phyloP scores from a whole-genome alignment of 2,888 invertebrate species.

The Phrixothrix hirtus region DNA sequence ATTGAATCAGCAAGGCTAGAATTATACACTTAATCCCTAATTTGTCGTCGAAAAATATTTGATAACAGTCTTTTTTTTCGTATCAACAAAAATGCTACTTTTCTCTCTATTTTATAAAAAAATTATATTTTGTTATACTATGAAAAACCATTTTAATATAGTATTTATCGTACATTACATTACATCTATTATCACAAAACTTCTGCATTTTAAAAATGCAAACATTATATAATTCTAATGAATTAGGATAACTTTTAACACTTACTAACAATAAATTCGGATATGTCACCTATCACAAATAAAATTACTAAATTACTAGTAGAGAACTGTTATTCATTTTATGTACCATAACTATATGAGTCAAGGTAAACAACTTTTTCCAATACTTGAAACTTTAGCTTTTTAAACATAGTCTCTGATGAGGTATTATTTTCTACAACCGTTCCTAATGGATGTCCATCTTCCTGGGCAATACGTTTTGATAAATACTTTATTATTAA shows the following conservation, averaged over 20 bases:
- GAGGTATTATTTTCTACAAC: constrained; percentile 46
- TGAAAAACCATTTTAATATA: too few species aligned
- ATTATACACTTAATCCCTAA: too few species aligned
- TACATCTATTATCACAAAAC: background rate
- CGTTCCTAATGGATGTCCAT: constrained; percentile 44
- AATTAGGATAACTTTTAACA: background rate
- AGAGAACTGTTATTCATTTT: too few species aligned
- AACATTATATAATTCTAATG: background rate
- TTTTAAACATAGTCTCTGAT: constrained; percentile 48
- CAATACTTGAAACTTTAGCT: constrained; percentile 41
- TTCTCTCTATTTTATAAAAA: too few species aligned
- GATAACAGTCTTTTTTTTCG: too few species aligned
- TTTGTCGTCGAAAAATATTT: too few species aligned
- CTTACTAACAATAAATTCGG: background rate
- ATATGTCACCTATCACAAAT: too few species aligned
- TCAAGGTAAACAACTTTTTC: constrained; percentile 2
- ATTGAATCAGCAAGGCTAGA: too few species aligned
- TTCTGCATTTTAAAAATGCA: background rate
- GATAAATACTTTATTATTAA: constrained; percentile 46
- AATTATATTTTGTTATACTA: too few species aligned
- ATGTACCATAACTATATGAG: background rate
- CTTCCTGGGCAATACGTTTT: constrained; percentile 48
- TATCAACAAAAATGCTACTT: too few species aligned
- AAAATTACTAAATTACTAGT: too few species aligned
- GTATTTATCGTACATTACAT: background rate